Percentiles rank a stretch among this genome's conserved stretches.
These are phyloP conservation scores for Larimichthys crocea DNA, from an alignment of 2,113 vertebrate genomes.

Conservation along the genomic window DNA sequence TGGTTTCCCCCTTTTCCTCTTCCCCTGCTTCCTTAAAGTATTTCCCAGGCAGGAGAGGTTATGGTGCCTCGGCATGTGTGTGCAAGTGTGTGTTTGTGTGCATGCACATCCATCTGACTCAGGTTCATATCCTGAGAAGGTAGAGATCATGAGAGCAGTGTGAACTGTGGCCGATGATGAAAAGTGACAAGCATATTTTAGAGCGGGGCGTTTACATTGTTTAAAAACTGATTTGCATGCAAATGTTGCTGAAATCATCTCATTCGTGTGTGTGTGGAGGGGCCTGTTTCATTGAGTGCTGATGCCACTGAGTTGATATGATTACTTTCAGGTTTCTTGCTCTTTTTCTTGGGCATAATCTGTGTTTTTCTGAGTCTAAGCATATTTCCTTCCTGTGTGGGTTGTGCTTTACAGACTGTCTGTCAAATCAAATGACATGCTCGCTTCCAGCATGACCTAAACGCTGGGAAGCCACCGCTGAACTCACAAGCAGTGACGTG, in stretches of 20 bases:
- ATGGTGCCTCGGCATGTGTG: slow-evolving; percentile 32
- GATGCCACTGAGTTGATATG: slow-evolving; percentile 8
- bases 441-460: slow-evolving; percentile 51
- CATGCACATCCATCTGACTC: slow-evolving; percentile 43
- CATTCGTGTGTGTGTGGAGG: background rate
- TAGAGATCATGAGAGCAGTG: slow-evolving; percentile 70
- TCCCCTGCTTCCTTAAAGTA: slow-evolving; percentile 72
- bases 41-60: slow-evolving; percentile 73
- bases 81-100: slow-evolving; percentile 17
- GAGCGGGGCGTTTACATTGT: slow-evolving; percentile 9
- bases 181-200: slow-evolving; percentile 13
- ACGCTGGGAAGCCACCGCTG: slow-evolving; percentile 38
- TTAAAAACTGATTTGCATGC: slow-evolving; percentile 14
- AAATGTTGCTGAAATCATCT: slow-evolving; percentile 5
- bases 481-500: slow-evolving; percentile 44
- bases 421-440: slow-evolving; percentile 58
- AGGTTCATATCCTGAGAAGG: slow-evolving; percentile 65
- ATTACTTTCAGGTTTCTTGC: slow-evolving; percentile 35
- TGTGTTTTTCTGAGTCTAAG: slow-evolving; percentile 27
- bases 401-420: slow-evolving; percentile 49
- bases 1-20: slow-evolving; percentile 74
- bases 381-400: slow-evolving; percentile 46
- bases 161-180: slow-evolving; percentile 25
- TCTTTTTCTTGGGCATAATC: slow-evolving; percentile 40
- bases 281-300: background rate